Evolutionary conservation across 2,888 invertebrate genomes (phyloP), one percentile per base, ranked within the genome.

Genomic region (Torymus auratus): DNA sequence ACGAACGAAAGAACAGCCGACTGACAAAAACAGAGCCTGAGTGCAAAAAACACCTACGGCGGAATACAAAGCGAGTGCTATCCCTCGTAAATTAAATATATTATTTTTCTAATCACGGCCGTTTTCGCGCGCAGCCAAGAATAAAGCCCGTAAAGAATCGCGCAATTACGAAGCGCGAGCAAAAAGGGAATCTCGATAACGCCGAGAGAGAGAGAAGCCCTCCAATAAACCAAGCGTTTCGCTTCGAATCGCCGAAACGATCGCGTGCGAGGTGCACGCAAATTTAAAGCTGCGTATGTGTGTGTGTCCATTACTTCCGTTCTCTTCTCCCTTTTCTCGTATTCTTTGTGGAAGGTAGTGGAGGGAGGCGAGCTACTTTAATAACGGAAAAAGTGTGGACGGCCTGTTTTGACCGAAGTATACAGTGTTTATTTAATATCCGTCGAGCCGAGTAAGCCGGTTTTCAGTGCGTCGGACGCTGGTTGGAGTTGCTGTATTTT

Each of bases 161-260:
- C 68, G 78, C 53, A 71, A 71, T 78, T 78, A 71, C 71, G 15
- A 10, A 12, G 20, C 20, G 20, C 71, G 7, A 41, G 41, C 41
- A 41, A 41, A 41, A 41, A 41, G 41, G 1, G 7, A 7, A 41
- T 1, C 41, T 41, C 7, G 41, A 41, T 41, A 41, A 41, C 41
- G 7, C 41, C 41, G 7, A 41, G 41, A 10, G 7, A 7, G 41
- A 41, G 7, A 41, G 7, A 7, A 53, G 73, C 14, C 56, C 68
- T 73, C 78, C 73, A 78, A 73, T 78, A 78, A 78, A 78, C 61
- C 68, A 67, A 67, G 60, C 71, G 71, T 65, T 78, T 78, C 71
- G 73, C 68, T 78, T 78, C 55, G 78, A 73, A 78, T 73, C 52
- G 73, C 73, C 61, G 67, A 65, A 65, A 28, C 53, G 76, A 12